phyloP scores from a whole-genome alignment of 2,797 vertebrate species.

The Manis pentadactyla region DNA sequence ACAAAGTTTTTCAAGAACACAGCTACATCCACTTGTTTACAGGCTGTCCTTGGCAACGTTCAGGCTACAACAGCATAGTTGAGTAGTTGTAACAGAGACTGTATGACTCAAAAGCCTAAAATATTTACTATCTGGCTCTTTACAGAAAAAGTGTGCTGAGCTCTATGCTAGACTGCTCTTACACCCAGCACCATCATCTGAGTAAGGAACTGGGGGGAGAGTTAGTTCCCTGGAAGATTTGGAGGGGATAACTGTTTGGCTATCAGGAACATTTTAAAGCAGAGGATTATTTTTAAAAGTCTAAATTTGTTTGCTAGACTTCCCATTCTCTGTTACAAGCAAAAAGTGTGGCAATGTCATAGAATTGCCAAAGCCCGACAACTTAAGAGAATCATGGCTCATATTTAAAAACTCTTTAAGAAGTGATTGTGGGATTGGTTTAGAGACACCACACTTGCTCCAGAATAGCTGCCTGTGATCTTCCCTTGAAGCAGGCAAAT shows the following conservation, averaged over 20 bases:
- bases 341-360: not conserved
- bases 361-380: not conserved
- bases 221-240: not conserved
- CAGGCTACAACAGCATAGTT: not conserved
- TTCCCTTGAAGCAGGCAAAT: not conserved
- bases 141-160: not conserved
- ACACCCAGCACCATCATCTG: not conserved
- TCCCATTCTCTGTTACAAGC: not conserved
- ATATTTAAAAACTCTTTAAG: not conserved
- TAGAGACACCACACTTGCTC: not conserved
- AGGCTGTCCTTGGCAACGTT: not conserved
- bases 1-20: not conserved
- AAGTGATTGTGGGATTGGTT: not conserved
- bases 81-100: not conserved
- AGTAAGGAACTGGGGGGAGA: not conserved
- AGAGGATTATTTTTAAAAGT: constrained; percentile 1
- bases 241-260: not conserved
- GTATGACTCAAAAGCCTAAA: not conserved
- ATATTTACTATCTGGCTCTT: not conserved
- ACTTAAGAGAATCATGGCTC: not conserved
- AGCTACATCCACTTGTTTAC: not conserved
- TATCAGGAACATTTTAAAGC: not conserved
- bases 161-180: not conserved
- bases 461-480: not conserved
- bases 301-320: not conserved